These are phyloP conservation scores for Cheirogaleus major DNA, from an alignment of 2,797 vertebrate species.

Conservation along the genomic window DNA sequence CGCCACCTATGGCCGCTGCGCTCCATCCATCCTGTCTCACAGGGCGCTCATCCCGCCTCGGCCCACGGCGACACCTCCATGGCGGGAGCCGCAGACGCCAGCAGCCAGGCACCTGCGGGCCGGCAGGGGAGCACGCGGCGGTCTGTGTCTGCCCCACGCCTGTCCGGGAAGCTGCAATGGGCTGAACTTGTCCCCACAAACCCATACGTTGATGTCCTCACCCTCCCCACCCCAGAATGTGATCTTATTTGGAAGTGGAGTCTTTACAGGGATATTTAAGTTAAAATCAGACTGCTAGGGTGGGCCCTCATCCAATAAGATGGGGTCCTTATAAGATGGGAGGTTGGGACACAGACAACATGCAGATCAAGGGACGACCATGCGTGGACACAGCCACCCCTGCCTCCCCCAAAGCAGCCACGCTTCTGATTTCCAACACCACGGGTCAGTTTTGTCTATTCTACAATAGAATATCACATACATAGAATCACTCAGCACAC, in stretches of 20 bases:
- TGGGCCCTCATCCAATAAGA: neutral
- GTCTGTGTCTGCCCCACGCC: neutral
- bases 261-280: neutral
- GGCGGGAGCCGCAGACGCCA: rapidly evolving
- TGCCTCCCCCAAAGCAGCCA: neutral
- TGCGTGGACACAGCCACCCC: neutral
- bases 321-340: neutral
- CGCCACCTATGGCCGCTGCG: neutral
- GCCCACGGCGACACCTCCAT: too few relatives aligned
- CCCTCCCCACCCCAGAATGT: neutral
- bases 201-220: neutral
- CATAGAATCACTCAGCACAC: neutral
- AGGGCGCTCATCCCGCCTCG: rapidly evolving
- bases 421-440: neutral
- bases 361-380: neutral
- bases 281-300: neutral
- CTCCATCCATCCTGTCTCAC: neutral
- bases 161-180: neutral
- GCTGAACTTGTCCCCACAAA: neutral
- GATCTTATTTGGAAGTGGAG: neutral
- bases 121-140: rapidly evolving
- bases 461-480: neutral
- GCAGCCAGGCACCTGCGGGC: rapidly evolving
- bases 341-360: neutral
- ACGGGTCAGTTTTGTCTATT: neutral